Evolutionary conservation across 2,797 vertebrate species (phyloP), one percentile per base, ranked within the genome.

Genomic region (Hemibagrus guttatus): DNA sequence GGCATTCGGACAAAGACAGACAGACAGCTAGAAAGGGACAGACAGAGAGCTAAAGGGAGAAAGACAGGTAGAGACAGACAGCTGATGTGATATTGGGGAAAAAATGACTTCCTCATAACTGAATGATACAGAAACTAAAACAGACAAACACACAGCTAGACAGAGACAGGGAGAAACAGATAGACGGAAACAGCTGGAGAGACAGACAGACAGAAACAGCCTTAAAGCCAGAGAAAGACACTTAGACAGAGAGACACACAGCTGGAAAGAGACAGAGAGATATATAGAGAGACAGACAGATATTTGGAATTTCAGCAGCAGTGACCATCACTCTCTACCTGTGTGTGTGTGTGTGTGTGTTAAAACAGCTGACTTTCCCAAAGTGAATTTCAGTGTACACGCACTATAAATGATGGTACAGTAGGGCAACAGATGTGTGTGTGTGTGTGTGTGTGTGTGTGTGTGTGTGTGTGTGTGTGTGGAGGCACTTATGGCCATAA

Each of bases 401-500:
- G n/a, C 39, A 63, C 59, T n/a, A 63, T 81, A 64, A 81, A 81
- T 81, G 1, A 63, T 81, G n/a, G 46, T 59, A 63, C 58, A n/a
- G 21, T 79, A 79, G 56, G 56, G 31, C 31, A 79, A 59, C 31
- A 79, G 76, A 79, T 79, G 58, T 61, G 78, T 80, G 78, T 31
- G 52, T 56, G n/a, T 54, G 74, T 54, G 71, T 46, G 39, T 46
- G 69, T 0, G 69, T 46, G 71, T 46, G 71, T 46, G 71, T 46
- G 21, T 26, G 71, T 12, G 39, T 46, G 76, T 39, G 76, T 39
- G 78, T 26, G 58, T 17, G 71, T 49, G 72, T 54, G 39, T 21
- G 74, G 12, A 13, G 82, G 58, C 39, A 28, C 71, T 82, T 82
- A 68, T 56, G 84, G 66, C 80, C 14, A 58, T 90, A 89, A 88